Base-by-base conservation (phyloP, 1,140 invertebrate genomes). In the Brachionus paranguensis region DNA sequence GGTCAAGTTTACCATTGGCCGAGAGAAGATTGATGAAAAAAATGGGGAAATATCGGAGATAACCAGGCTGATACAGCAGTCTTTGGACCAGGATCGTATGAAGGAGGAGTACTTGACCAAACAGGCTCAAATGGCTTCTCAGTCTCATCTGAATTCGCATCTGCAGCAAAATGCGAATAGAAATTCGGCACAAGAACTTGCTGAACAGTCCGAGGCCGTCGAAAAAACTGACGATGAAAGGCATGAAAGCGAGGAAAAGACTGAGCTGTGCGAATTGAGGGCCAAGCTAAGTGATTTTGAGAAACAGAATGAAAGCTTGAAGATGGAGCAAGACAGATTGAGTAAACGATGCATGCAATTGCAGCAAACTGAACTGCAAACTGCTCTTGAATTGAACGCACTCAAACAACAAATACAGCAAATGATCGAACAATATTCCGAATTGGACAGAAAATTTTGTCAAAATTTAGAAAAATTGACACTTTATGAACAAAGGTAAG, bases 21-120 rank as follows among this genome's bases (percentile, higher is more conserved):
- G 83, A 14, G 83, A 84, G 45, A 74, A 55, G 50, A 24, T 41
- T 2, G 53, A 65, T 55, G 37, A 60, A 27, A 47, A 50, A 2
- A 50, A 12, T 76, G 78, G 78, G 0, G n/a, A 84, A 45, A 43
- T 29, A 17, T 84, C 83, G 2, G 83, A 84, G 27, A 84, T 84
- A 12, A 17, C 68, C 24, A 27, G 72, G 10, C n/a, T 84, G 17
- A 84, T 84, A 8, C 70, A 72, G 8, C 65, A 84, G 29, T 84
- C 83, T 41, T 45, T 84, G 20, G 60, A 84, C 60, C 45, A 74
- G 17, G 83, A 84, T 20, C 43, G 72, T 0, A 37, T 60, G 27
- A 79, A 79, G 11, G 76, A 76, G 8, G 72, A 76, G 10, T 76
- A 27, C 29, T 76, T 76, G 45, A 27, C 45, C 17, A 24, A 47